Evolutionary conservation across 1,140 invertebrate genomes (phyloP), one percentile per base, ranked within the genome.

Genomic region (Aphidius ervi): DNA sequence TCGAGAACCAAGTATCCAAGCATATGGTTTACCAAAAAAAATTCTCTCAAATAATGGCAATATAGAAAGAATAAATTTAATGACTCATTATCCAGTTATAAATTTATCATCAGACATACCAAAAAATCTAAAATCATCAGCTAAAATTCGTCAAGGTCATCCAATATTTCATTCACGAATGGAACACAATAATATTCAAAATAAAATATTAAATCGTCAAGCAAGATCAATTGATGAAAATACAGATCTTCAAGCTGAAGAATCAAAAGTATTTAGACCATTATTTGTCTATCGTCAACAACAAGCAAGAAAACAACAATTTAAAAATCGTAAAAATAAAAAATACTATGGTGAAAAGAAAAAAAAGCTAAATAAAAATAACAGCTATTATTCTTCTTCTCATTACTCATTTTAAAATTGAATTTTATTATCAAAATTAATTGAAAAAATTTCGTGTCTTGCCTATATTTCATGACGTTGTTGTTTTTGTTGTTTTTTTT

Each of bases 221-320:
- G 8, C 9, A 20, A 69, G 69, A 48, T 68, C 69, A 5, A 56
- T 61, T 9, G 52, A 62, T 6, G 5, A 39, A 9, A 3, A 46
- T 42, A 20, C 42, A 70, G 72, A 77, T 42, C 58, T 73, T 6
- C 61, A 69, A 7, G 66, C 61, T 0, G 65, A 70, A 7, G 74
- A 77, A 43, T 48, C 70, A 0, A 77, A 73, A 39, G 67, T 78
- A 2, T 78, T 78, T 48, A 70, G 76, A 42, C 76, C 74, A 7
- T 55, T 78, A 1, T 78, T 78, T 31, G 74, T 72, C 2, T 75
- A 77, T 48, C 71, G 76, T 20, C 72, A 77, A n/a, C 73, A 78
- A 52, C 31, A 71, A 20, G 70, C 64, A 4, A 59, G 63, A 5
- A 66, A 65, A 60, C 64, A 74, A 45, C 57, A 41, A 1, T 8